Percentiles rank a stretch among this genome's conserved stretches.
phyloP scores from a whole-genome alignment of 1,140 invertebrate species.

The Thaumetopoea pityocampa region DNA sequence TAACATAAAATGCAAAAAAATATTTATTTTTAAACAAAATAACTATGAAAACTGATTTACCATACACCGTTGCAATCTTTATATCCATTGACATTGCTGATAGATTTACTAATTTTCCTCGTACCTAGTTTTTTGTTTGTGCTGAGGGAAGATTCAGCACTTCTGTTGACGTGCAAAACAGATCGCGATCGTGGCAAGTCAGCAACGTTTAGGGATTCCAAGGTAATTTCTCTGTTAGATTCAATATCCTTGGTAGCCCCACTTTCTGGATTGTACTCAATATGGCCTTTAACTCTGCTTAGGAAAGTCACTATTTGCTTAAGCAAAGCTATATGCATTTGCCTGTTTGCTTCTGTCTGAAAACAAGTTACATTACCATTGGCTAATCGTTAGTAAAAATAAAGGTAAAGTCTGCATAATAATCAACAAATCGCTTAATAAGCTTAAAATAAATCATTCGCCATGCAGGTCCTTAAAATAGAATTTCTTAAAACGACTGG shows the following conservation, averaged over 20 bases:
- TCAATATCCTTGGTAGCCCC: constrained; percentile 32
- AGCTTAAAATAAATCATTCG: too few relatives aligned
- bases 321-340: constrained; percentile 88
- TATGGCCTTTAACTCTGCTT: constrained; percentile 82
- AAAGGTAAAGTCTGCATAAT: constrained; percentile 12
- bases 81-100: constrained; percentile 62
- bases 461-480: too few relatives aligned
- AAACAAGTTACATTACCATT: constrained; percentile 52
- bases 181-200: constrained; percentile 72
- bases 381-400: constrained; percentile 21
- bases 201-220: constrained; percentile 53
- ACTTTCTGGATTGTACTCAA: constrained; percentile 61
- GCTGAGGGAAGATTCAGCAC: constrained; percentile 40
- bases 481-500: constrained; percentile 1
- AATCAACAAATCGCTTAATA: constrained; percentile 20
- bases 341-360: constrained; percentile 84
- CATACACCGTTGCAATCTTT: constrained; percentile 51
- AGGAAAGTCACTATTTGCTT: constrained; percentile 86
- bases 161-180: constrained; percentile 60
- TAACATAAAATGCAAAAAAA: not conserved
- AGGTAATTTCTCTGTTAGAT: constrained; percentile 56
- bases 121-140: constrained; percentile 52
- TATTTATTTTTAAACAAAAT: not conserved
- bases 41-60: constrained; percentile 36
- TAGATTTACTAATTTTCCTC: constrained; percentile 66